Conservation (phyloP, 1,140 invertebrate species). For the Drosophila chauvacae region DNA sequence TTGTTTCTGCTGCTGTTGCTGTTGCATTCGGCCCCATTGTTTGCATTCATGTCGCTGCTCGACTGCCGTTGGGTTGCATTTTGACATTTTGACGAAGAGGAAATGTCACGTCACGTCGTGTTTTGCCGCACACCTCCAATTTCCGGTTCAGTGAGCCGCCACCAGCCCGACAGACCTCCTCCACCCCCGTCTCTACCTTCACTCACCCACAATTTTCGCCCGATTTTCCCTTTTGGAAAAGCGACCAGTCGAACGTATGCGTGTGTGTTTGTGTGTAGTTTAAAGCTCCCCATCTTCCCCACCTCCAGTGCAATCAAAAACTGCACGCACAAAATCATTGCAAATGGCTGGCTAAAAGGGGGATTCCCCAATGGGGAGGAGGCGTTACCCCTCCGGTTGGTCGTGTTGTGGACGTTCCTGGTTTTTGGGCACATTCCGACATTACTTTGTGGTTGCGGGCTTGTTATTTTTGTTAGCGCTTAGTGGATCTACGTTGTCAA, state of each 20-base stretch:
- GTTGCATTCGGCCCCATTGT: slow-evolving; percentile 50
- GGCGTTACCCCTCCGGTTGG: slow-evolving; percentile 10
- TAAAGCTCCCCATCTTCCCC: slow-evolving; percentile 1
- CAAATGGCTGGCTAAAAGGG: slow-evolving; percentile 23
- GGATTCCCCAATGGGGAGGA: neutral
- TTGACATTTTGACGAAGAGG: slow-evolving; percentile 85
- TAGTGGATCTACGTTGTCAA: neutral
- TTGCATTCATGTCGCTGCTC: slow-evolving; percentile 59
- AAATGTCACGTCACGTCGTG: slow-evolving; percentile 85
- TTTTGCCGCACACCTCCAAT: slow-evolving; percentile 85
- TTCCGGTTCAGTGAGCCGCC: slow-evolving; percentile 84
- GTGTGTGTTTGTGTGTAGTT: slow-evolving; percentile 14
- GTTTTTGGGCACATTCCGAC: slow-evolving; percentile 41
- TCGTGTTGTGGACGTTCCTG: slow-evolving; percentile 66
- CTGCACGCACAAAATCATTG: slow-evolving; percentile 68
- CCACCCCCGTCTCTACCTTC: neutral
- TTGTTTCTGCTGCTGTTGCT: slow-evolving; percentile 20
- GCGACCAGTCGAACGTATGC: slow-evolving; percentile 12
- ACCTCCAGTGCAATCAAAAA: slow-evolving; percentile 64
- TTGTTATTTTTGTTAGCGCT: neutral
- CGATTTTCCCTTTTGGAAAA: slow-evolving; percentile 14
- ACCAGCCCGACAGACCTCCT: slow-evolving; percentile 6
- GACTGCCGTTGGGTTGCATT: slow-evolving; percentile 65
- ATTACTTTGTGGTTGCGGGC: slow-evolving; percentile 58
- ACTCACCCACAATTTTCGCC: neutral